Conservation (phyloP, 2,797 vertebrate genomes). For the Leuciscus waleckii region DNA sequence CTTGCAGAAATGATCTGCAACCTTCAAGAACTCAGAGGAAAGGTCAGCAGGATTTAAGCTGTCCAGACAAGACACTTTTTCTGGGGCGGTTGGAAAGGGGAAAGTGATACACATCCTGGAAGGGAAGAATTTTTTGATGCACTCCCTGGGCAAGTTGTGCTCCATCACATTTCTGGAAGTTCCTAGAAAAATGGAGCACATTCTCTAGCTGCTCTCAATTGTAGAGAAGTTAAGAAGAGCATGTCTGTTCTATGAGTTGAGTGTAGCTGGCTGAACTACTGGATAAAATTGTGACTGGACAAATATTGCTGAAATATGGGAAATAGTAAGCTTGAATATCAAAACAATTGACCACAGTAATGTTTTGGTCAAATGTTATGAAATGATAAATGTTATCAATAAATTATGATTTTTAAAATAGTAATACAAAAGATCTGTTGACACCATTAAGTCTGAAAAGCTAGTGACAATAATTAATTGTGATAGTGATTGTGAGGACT, state of each 20-base stretch:
- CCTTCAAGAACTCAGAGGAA: constrained; percentile 39
- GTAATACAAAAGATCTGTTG: too few relatives aligned
- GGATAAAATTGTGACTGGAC: too few relatives aligned
- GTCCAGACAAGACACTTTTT: constrained; percentile 54
- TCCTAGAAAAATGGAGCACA: constrained; percentile 42
- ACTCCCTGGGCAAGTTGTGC: constrained; percentile 68
- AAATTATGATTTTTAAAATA: too few relatives aligned
- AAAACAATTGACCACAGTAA: too few relatives aligned
- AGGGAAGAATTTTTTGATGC: constrained; percentile 72
- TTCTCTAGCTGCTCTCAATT: neutral
- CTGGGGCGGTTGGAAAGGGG: constrained; percentile 58
- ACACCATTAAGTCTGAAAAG: too few relatives aligned
- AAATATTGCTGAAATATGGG: too few relatives aligned
- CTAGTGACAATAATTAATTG: too few relatives aligned
- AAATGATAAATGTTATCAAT: neutral
- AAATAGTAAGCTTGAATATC: too few relatives aligned
- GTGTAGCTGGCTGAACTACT: too few relatives aligned
- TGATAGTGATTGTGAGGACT: neutral
- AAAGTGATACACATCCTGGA: constrained; percentile 72
- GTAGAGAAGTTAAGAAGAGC: too few relatives aligned
- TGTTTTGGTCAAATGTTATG: neutral
- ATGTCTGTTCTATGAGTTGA: too few relatives aligned
- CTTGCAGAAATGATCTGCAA: constrained; percentile 54
- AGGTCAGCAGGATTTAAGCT: constrained; percentile 50
- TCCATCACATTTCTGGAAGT: constrained; percentile 19